Percentiles rank a stretch among this genome's conserved stretches.
Evolutionary conservation across 2,888 invertebrate genomes (phyloP).

Genomic region (Disparrhopalites patrizii): DNA sequence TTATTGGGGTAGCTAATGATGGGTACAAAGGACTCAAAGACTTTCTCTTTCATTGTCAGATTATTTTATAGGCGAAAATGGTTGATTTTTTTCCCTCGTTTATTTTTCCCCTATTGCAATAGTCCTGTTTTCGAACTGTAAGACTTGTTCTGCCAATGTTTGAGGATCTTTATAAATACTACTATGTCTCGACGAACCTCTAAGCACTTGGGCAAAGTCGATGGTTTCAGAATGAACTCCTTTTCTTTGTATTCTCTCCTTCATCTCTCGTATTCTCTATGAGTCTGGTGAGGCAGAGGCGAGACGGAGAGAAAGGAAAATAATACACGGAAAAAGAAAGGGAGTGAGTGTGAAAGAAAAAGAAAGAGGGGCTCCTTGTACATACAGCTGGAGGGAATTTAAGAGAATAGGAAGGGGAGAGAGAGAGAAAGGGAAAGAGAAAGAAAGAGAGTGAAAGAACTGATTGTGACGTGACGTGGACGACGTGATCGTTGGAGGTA

Average conservation of each 20-base stretch:
- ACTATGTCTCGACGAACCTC: too few relatives aligned
- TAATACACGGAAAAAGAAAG: too few relatives aligned
- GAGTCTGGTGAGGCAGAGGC: background rate
- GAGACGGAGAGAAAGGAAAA: too few relatives aligned
- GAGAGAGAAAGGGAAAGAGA: background rate
- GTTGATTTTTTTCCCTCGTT: background rate
- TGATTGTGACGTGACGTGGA: slow-evolving; percentile 20
- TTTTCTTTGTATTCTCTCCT: background rate
- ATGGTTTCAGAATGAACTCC: too few relatives aligned
- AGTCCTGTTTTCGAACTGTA: too few relatives aligned
- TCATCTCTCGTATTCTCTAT: background rate
- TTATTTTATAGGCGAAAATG: background rate
- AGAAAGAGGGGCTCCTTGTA: background rate
- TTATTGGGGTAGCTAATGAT: background rate
- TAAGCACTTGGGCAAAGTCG: too few relatives aligned
- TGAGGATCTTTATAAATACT: too few relatives aligned
- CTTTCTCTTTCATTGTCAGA: background rate
- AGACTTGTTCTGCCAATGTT: too few relatives aligned
- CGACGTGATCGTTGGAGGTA: slow-evolving; percentile 18
- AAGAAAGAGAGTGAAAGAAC: background rate
- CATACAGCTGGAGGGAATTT: slow-evolving; percentile 5
- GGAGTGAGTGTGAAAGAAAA: background rate
- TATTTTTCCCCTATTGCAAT: too few relatives aligned
- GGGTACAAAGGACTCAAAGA: background rate
- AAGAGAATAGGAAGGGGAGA: background rate